These are phyloP conservation scores for Crotalus tigris DNA, from an alignment of 2,113 vertebrate genomes.

Conservation along the genomic window DNA sequence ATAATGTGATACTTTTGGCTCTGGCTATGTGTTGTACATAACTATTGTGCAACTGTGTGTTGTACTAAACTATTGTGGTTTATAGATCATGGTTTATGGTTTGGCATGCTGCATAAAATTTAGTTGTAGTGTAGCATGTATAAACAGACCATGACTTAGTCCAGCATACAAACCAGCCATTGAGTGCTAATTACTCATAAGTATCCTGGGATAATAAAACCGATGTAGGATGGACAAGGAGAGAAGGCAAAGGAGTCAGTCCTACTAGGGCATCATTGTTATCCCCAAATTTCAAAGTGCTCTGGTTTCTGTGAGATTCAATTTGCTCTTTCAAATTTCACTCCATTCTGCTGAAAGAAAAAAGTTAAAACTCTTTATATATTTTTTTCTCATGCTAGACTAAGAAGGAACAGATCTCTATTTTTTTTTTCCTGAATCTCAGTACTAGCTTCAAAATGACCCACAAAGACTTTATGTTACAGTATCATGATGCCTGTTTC, in stretches of 20 bases:
- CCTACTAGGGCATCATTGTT: neutral
- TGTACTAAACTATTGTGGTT: neutral
- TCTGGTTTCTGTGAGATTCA: neutral
- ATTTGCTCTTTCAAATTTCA: neutral
- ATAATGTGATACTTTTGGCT: neutral
- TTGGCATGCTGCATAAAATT: neutral
- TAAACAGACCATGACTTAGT: neutral
- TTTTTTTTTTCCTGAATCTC: neutral
- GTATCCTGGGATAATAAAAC: neutral
- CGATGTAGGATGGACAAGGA: neutral
- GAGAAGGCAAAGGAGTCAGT: neutral
- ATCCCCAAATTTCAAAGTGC: neutral
- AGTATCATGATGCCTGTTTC: neutral
- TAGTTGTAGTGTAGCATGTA: neutral
- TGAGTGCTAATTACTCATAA: neutral
- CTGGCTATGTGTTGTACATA: neutral
- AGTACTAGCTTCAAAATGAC: neutral
- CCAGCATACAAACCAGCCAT: neutral
- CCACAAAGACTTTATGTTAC: neutral
- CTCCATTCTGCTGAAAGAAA: neutral
- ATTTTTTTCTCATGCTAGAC: neutral
- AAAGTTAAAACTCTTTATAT: neutral
- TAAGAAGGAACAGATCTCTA: neutral
- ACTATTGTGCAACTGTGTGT: neutral
- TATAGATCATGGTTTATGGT: neutral